Percentiles rank a stretch among this genome's conserved stretches.
phyloP scores from a whole-genome alignment of 2,888 invertebrate genomes.

The Sphecodes monilicornis region DNA sequence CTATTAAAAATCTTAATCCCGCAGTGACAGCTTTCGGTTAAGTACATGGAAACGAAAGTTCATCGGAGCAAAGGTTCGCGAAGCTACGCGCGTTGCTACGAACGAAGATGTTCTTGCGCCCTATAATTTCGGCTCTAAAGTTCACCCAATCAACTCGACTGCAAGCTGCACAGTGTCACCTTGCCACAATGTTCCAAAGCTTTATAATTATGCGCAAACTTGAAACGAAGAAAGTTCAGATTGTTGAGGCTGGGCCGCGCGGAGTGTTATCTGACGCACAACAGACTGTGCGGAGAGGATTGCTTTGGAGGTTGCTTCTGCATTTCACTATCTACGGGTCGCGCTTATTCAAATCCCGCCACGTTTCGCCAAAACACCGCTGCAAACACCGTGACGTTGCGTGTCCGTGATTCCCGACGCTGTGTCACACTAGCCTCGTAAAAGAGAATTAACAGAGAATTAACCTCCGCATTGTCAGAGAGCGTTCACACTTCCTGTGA shows the following conservation, averaged over 20 bases:
- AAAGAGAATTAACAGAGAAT: not conserved
- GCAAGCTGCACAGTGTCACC: not conserved
- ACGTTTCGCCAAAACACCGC: not conserved
- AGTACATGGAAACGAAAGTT: not conserved
- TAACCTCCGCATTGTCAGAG: not conserved
- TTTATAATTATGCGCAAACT: constrained; percentile 45
- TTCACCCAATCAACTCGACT: not conserved
- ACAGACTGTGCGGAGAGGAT: not conserved
- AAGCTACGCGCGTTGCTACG: not conserved
- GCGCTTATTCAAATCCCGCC: not conserved
- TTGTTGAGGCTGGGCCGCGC: not conserved
- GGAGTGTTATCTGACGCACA: constrained; percentile 33
- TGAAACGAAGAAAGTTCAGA: constrained; percentile 31
- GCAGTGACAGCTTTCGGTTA: not conserved
- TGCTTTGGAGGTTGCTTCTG: not conserved
- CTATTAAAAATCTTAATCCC: no score
- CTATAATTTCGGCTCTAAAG: not conserved
- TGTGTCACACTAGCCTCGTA: not conserved
- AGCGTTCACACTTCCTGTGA: not conserved
- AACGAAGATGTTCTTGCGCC: not conserved
- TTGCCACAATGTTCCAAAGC: not conserved
- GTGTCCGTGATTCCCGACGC: not conserved
- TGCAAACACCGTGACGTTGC: not conserved
- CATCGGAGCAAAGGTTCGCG: not conserved
- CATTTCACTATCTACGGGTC: not conserved